Percentiles rank a stretch among this genome's conserved stretches.
These are phyloP conservation scores for Amorpha juglandis DNA, from an alignment of 2,888 invertebrate species.

Conservation along the genomic window DNA sequence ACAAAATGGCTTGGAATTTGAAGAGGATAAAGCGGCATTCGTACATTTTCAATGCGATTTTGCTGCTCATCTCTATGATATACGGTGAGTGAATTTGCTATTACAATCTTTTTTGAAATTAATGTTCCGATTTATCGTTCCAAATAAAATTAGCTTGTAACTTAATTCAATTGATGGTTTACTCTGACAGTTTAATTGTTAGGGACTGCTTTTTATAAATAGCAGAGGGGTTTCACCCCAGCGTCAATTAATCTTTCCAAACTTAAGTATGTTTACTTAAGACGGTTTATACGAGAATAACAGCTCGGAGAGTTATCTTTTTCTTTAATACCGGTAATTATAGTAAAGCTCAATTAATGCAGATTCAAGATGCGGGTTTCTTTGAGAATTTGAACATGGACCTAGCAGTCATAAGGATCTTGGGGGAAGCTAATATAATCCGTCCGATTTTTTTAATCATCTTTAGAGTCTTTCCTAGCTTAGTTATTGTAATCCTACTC, in stretches of 20 bases:
- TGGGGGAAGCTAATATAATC: neutral
- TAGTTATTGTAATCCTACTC: too few relatives aligned
- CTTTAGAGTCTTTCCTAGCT: too few relatives aligned
- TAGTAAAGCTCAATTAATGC: neutral
- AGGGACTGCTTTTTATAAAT: conserved; percentile 21
- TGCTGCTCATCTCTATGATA: conserved; percentile 73
- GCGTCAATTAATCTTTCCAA: conserved; percentile 18
- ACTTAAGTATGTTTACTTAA: conserved; percentile 23
- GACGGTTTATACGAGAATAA: conserved; percentile 27
- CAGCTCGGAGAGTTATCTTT: conserved; percentile 47
- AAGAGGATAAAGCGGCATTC: conserved; percentile 74
- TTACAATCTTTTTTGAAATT: neutral
- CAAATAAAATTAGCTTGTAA: conserved; percentile 37
- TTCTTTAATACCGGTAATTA: conserved; percentile 28
- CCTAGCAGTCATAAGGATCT: neutral
- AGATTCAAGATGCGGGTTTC: neutral
- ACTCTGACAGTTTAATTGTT: conserved; percentile 22
- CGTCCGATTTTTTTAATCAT: neutral
- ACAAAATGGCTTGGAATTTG: conserved; percentile 69
- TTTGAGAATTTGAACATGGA: neutral
- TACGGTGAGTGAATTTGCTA: conserved; percentile 67
- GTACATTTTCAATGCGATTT: conserved; percentile 70
- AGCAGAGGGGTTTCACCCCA: conserved; percentile 10
- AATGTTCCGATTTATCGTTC: neutral
- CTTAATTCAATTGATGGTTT: conserved; percentile 43